A percentile compares a stretch with the other conserved stretches of the same genome.
Evolutionary conservation across 2,797 vertebrate genomes (phyloP).

Genomic region (Lithobates pipiens): DNA sequence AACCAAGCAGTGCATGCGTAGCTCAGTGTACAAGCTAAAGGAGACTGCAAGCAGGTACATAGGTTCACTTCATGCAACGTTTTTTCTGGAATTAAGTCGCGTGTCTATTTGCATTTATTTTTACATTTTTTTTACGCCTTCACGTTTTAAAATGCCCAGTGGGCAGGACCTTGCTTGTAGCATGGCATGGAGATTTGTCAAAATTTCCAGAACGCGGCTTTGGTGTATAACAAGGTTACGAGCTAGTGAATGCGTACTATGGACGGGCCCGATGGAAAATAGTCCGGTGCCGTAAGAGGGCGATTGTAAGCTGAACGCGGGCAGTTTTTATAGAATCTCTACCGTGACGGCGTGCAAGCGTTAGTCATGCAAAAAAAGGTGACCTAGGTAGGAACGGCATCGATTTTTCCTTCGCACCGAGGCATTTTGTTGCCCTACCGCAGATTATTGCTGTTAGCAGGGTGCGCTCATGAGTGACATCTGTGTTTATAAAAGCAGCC

Average conservation of each 20-base stretch:
- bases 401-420: neutral
- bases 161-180: neutral
- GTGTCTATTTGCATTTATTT: no score
- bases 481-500: neutral
- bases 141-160: neutral
- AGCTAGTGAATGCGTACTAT: neutral
- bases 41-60: no score
- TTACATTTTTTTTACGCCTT: no score
- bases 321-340: neutral
- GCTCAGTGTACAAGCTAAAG: no score
- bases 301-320: neutral
- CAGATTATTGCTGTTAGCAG: neutral
- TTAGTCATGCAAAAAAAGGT: neutral
- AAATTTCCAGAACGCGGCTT: neutral
- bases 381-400: neutral
- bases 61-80: no score
- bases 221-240: neutral
- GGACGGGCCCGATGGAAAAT: neutral
- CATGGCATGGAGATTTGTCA: neutral
- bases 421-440: neutral
- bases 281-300: neutral
- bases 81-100: no score
- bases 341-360: neutral
- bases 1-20: no score
- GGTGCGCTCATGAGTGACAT: constrained; percentile 1